Conservation (phyloP, 2,113 vertebrate species). For the Platichthys flesus region DNA sequence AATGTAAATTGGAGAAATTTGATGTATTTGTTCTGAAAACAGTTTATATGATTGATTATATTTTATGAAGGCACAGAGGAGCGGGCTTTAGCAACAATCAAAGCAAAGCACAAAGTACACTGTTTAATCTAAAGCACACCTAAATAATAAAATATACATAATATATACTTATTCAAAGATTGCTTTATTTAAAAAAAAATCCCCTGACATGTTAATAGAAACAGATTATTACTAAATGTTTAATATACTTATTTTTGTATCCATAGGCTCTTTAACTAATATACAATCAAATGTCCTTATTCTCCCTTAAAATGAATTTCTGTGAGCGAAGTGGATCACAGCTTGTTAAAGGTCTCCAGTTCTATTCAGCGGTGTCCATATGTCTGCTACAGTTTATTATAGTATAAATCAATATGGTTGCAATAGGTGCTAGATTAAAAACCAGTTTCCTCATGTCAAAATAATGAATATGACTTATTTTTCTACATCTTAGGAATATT, state of each 20-base stretch:
- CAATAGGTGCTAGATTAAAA: slow-evolving; percentile 55
- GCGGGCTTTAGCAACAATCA: slow-evolving; percentile 53
- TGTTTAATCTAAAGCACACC: slow-evolving; percentile 51
- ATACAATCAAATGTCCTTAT: slow-evolving; percentile 27
- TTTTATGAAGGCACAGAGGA: not conserved
- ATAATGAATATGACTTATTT: slow-evolving; percentile 61
- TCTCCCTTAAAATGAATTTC: slow-evolving; percentile 36
- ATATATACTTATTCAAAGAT: slow-evolving; percentile 25
- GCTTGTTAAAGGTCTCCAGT: not conserved
- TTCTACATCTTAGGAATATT: slow-evolving; percentile 59
- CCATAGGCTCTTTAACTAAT: slow-evolving; percentile 37
- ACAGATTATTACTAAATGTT: slow-evolving; percentile 40
- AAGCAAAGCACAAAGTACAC: slow-evolving; percentile 42
- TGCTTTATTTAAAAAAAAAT: slow-evolving; percentile 38
- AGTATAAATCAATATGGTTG: slow-evolving; percentile 33
- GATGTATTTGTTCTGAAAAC: not conserved
- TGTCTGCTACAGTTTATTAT: slow-evolving; percentile 21
- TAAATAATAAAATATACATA: slow-evolving; percentile 23
- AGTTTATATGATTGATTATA: not conserved
- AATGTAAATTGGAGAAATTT: not conserved
- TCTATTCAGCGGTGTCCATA: slow-evolving; percentile 22
- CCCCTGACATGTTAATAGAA: not conserved
- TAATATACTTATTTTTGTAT: slow-evolving; percentile 74
- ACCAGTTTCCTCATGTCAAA: slow-evolving; percentile 54
- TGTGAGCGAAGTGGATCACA: slow-evolving; percentile 11